Evolutionary conservation across 2,888 invertebrate species (phyloP), one percentile per base, ranked within the genome.

Genomic region (Drosophila prolongata): DNA sequence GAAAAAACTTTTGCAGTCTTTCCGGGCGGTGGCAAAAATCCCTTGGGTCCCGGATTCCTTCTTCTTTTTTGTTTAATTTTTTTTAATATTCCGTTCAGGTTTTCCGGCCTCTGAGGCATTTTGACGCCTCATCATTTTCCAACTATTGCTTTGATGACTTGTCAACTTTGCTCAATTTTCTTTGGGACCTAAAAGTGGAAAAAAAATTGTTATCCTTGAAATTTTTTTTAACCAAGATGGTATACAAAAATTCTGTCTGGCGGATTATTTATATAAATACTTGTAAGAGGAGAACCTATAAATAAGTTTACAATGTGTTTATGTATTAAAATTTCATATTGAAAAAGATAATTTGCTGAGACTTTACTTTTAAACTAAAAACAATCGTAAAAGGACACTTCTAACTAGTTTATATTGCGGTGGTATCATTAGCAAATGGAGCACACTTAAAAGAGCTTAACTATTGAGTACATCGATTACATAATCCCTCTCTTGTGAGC

Each of bases 31-130:
- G 3, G 44, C 30, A n/a, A 57, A 55, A 74, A n/a, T 46, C 54
- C 27, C 46, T 46, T 30, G 54, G 47, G 49, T 44, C 43, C 35
- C 47, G 11, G 30, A 13, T 30, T 53, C 54, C 24, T 43, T 0
- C 5, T 2, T n/a, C 2, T 13, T 13, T 35, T 59, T 42, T 13
- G 24, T 10, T 14, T 34, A 47, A 47, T 50, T 27, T 50, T 50
- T 62, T 71, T 68, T 44, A 49, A 47, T 78, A 86, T 81, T 78
- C 87, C 52, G 37, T 35, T 75, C 80, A 87, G 80, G 74, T 59
- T 35, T 72, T 57, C 13, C 19, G 44, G 35, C 55, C 64, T 65
- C 66, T 37, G 47, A 61, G 73, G 49, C 67, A 83, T 78, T 78
- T 71, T 72, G 68, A 72, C 76, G 84, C 73, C 80, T 66, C 68